These are phyloP conservation scores for Drosophila gunungcola DNA, from an alignment of 1,140 invertebrate genomes.

Conservation along the genomic window DNA sequence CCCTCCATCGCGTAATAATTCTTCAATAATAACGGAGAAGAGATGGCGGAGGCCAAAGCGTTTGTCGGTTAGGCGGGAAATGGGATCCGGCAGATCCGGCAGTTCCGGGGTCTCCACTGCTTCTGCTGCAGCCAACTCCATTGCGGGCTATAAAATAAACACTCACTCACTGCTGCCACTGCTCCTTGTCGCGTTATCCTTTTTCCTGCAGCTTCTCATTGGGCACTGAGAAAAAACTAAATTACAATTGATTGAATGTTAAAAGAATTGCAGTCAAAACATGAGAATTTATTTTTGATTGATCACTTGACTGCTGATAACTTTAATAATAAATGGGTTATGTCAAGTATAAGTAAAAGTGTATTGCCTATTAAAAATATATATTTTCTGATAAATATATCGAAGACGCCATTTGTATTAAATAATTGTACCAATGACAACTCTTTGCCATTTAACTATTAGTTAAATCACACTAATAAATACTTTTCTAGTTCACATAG, in stretches of 20 bases:
- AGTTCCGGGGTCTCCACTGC: conserved; percentile 11
- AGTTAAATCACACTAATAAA: too few relatives aligned
- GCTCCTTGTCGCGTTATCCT: conserved; percentile 53
- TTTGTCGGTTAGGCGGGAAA: conserved; percentile 62
- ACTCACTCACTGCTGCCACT: conserved; percentile 71
- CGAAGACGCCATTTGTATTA: too few relatives aligned
- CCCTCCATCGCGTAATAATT: conserved; percentile 66
- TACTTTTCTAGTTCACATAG: too few relatives aligned
- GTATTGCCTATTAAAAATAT: too few relatives aligned
- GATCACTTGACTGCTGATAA: too few relatives aligned
- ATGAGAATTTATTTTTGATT: too few relatives aligned
- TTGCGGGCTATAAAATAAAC: conserved; percentile 79
- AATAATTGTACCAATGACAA: too few relatives aligned
- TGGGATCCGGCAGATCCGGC: conserved; percentile 43
- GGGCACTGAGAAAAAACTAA: conserved; percentile 10
- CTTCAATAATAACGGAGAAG: conserved; percentile 72
- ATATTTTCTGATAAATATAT: too few relatives aligned
- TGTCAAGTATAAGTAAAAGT: too few relatives aligned
- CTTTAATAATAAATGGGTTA: too few relatives aligned
- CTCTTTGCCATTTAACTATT: too few relatives aligned
- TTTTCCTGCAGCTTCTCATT: conserved; percentile 25
- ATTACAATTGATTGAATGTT: not conserved
- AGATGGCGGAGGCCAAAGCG: conserved; percentile 46
- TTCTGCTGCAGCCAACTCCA: conserved; percentile 56
- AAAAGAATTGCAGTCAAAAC: too few relatives aligned